phyloP scores from a whole-genome alignment of 1,140 invertebrate genomes.

The Philotrypesis tridentata region DNA sequence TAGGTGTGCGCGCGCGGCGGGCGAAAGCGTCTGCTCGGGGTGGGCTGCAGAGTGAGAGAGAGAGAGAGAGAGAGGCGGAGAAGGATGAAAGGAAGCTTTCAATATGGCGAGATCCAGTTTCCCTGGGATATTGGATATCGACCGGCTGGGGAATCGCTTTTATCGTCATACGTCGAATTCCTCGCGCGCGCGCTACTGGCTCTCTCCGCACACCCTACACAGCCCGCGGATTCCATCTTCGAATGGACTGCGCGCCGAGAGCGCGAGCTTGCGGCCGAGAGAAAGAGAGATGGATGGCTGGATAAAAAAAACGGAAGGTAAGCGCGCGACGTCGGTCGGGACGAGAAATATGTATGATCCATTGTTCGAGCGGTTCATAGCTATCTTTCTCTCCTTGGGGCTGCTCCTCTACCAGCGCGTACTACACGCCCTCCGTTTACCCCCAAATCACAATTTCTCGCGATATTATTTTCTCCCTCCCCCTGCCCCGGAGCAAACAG shows the following conservation, averaged over 20 bases:
- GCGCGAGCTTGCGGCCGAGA: background rate
- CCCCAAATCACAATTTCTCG: slow-evolving; percentile 28
- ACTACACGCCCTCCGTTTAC: background rate
- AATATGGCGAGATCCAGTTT: slow-evolving; percentile 44
- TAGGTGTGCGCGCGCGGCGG: background rate
- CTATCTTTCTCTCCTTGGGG: background rate
- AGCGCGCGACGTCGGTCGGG: background rate
- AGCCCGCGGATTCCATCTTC: slow-evolving; percentile 35
- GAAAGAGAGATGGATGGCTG: background rate
- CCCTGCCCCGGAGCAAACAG: background rate
- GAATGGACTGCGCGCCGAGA: background rate
- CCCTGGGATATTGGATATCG: slow-evolving; percentile 44
- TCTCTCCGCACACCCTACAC: too few species aligned
- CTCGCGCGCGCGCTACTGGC: slow-evolving; percentile 2
- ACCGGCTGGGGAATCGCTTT: slow-evolving; percentile 37
- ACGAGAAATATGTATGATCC: slow-evolving; percentile 34
- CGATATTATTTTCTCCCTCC: slow-evolving; percentile 20
- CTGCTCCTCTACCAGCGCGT: too few species aligned
- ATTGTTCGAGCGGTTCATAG: slow-evolving; percentile 10
- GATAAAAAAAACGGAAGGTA: background rate
- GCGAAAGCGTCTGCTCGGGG: too few species aligned
- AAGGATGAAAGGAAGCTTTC: slow-evolving; percentile 37
- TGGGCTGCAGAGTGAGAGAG: too few species aligned
- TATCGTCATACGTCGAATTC: slow-evolving; percentile 32
- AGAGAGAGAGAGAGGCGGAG: too few species aligned